These are phyloP conservation scores for Indicator maculatus DNA, from an alignment of 2,113 vertebrate species.

Conservation along the genomic window DNA sequence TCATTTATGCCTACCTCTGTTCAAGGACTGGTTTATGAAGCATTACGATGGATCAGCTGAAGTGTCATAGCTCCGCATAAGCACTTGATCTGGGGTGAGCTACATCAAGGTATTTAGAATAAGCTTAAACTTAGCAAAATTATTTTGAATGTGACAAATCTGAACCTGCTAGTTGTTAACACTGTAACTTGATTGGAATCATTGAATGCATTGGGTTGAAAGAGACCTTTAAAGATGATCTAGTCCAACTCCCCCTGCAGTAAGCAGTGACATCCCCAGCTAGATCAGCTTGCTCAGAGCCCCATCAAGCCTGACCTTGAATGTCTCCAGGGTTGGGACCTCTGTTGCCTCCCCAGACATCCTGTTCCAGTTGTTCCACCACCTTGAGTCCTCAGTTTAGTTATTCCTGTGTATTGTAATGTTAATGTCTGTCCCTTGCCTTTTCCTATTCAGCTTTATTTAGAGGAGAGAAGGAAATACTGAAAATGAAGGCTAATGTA, in stretches of 20 bases:
- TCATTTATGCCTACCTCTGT: not conserved
- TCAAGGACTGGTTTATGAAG: not conserved
- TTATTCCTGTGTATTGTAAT: not conserved
- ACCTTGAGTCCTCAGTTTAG: not conserved
- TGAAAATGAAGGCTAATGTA: constrained; percentile 6
- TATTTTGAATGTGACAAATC: not conserved
- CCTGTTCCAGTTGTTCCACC: too few species aligned
- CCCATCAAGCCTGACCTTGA: too few species aligned
- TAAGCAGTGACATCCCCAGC: too few species aligned
- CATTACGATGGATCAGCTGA: not conserved
- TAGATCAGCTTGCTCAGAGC: too few species aligned
- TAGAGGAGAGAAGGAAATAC: not conserved
- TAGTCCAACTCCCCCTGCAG: too few species aligned
- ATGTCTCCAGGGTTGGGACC: too few species aligned
- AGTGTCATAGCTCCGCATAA: accelerated
- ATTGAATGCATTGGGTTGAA: too few species aligned
- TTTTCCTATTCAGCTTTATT: constrained; percentile 4
- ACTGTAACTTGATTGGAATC: not conserved
- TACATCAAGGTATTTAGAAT: not conserved
- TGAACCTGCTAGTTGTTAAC: not conserved
- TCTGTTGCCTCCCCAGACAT: too few species aligned
- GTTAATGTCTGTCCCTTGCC: not conserved
- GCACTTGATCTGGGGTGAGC: not conserved
- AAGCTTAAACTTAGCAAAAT: not conserved
- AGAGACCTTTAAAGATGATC: too few species aligned